Evolutionary conservation across 1,140 invertebrate species (phyloP).

Genomic region (Monochamus saltuarius): DNA sequence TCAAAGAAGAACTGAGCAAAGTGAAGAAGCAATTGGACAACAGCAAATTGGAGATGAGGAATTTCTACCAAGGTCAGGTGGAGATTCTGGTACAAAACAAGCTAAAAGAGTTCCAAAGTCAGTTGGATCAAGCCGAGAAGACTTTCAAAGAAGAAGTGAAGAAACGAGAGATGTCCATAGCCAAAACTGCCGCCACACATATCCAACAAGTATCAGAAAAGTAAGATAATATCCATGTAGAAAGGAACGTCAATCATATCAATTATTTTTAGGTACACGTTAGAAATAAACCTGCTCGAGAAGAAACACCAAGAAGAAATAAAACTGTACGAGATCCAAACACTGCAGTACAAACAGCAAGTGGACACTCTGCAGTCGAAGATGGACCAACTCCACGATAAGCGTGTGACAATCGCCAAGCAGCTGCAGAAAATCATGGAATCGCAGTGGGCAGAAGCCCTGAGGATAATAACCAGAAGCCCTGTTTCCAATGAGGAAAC

Average conservation of each 20-base stretch:
- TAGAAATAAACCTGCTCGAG: constrained; percentile 73
- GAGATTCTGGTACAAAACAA: constrained; percentile 74
- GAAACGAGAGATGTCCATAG: constrained; percentile 64
- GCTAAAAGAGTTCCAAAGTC: constrained; percentile 73
- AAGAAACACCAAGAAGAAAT: constrained; percentile 76
- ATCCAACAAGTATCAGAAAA: constrained; percentile 72
- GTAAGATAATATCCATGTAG: constrained; percentile 52
- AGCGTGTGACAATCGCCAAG: constrained; percentile 65
- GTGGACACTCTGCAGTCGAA: constrained; percentile 63
- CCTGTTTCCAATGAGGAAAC: constrained; percentile 27
- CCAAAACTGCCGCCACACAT: constrained; percentile 69
- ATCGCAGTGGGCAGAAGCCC: constrained; percentile 73
- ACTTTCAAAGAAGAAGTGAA: constrained; percentile 65
- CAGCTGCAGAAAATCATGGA: constrained; percentile 78
- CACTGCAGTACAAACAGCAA: constrained; percentile 66
- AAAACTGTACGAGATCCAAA: constrained; percentile 64
- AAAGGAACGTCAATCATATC: too few species aligned
- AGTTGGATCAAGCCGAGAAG: constrained; percentile 68
- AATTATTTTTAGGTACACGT: constrained; percentile 58
- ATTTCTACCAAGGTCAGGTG: constrained; percentile 77
- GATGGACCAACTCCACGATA: constrained; percentile 57
- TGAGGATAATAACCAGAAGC: constrained; percentile 63
- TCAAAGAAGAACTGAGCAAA: constrained; percentile 57
- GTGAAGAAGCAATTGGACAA: constrained; percentile 62
- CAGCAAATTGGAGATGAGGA: constrained; percentile 66